phyloP scores from a whole-genome alignment of 2,113 vertebrate species.

The Bubalus kerabau region DNA sequence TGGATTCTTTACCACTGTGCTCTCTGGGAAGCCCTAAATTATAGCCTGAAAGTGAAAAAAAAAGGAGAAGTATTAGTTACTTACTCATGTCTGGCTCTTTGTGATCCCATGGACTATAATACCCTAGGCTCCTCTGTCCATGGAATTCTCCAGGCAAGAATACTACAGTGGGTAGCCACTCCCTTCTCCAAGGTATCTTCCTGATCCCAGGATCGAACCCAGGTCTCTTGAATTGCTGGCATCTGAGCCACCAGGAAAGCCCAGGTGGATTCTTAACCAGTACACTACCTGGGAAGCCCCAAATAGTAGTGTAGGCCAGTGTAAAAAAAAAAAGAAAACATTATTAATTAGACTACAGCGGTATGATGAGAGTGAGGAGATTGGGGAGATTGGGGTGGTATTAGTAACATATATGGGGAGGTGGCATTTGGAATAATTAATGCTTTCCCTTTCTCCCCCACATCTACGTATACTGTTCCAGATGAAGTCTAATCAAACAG shows the following conservation, averaged over 20 bases:
- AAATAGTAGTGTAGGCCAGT: background rate
- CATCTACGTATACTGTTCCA: rapidly evolving
- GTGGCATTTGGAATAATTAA: background rate
- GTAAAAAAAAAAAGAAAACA: background rate
- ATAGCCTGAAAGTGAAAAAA: background rate
- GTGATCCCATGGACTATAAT: background rate
- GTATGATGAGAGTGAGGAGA: background rate
- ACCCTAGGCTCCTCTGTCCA: background rate
- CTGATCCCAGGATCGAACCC: background rate
- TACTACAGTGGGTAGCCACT: background rate
- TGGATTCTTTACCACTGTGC: background rate
- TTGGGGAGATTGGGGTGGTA: background rate
- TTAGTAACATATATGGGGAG: background rate
- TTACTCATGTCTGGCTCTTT: background rate
- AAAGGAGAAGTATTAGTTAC: background rate
- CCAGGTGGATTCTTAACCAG: background rate
- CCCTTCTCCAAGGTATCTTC: background rate
- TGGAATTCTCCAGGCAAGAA: background rate
- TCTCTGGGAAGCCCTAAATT: background rate
- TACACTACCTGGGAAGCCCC: background rate
- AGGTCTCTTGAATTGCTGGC: background rate
- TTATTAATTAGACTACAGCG: background rate
- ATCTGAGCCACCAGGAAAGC: background rate
- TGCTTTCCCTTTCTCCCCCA: background rate
- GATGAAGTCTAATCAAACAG: background rate